Conservation (phyloP, 2,797 vertebrate species). For the Alosa sapidissima region DNA sequence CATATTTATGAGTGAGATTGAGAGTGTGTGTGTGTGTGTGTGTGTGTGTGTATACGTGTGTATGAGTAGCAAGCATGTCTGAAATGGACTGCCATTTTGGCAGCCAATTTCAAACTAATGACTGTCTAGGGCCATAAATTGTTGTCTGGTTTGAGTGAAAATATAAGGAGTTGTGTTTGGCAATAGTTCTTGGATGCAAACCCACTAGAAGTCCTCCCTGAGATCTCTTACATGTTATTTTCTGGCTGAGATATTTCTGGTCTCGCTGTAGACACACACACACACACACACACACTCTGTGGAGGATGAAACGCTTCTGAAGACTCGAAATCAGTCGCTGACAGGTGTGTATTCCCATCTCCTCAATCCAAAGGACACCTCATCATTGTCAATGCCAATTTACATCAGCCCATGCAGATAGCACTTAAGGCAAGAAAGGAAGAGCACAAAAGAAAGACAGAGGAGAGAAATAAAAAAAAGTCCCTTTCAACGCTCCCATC, state of each 20-base stretch:
- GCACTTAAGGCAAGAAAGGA: neutral
- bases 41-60: neutral
- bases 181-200: neutral
- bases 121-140: neutral
- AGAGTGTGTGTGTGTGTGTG: neutral
- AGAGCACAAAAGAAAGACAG: neutral
- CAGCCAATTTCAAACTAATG: slow-evolving; percentile 24
- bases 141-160: slow-evolving; percentile 26
- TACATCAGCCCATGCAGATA: slow-evolving; percentile 9
- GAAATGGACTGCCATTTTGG: slow-evolving; percentile 12
- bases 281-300: neutral
- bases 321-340: neutral
- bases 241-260: slow-evolving; percentile 3
- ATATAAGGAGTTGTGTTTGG: slow-evolving; percentile 21
- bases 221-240: slow-evolving; percentile 21
- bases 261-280: neutral
- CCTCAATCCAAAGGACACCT: slow-evolving; percentile 11
- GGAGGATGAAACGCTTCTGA: neutral
- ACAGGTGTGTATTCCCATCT: slow-evolving; percentile 17
- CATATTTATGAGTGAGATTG: neutral
- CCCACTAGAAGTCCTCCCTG: neutral
- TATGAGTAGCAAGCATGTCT: neutral
- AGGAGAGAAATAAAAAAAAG: neutral
- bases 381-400: slow-evolving; percentile 18
- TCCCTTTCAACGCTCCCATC: slow-evolving; percentile 41